A percentile compares a stretch with the other conserved stretches of the same genome.
Evolutionary conservation across 2,888 invertebrate genomes (phyloP).

Genomic region (Biston betularia): DNA sequence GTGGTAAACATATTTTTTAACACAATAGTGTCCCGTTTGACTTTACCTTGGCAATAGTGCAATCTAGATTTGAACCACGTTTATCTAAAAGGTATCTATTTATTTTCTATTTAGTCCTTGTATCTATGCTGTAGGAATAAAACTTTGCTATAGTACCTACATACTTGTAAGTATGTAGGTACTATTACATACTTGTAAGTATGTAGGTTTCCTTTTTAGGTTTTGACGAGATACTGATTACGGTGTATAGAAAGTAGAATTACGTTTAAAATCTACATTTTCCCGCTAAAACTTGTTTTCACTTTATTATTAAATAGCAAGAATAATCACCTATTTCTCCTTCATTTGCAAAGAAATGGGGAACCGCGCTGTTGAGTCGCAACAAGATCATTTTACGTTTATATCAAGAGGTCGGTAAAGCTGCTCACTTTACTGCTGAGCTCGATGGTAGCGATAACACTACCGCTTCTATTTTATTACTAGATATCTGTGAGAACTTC

Average conservation of each 20-base stretch:
- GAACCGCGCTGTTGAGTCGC: conserved; percentile 5
- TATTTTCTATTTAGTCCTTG: too few relatives aligned
- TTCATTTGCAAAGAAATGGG: conserved; percentile 33
- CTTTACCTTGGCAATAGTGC: too few relatives aligned
- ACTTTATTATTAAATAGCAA: conserved; percentile 15
- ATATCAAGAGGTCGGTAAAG: conserved; percentile 20
- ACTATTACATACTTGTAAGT: too few relatives aligned
- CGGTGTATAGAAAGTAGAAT: too few relatives aligned
- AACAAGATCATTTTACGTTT: conserved; percentile 30
- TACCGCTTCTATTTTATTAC: conserved; percentile 20
- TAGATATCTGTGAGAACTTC: conserved; percentile 20
- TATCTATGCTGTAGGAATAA: too few relatives aligned
- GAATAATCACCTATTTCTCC: conserved; percentile 1
- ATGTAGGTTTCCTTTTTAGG: too few relatives aligned
- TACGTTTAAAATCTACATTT: not conserved
- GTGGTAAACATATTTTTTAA: too few relatives aligned
- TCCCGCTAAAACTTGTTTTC: conserved; percentile 2
- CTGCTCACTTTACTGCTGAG: conserved; percentile 24
- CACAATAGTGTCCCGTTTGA: too few relatives aligned
- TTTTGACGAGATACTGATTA: too few relatives aligned
- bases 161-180: not conserved
- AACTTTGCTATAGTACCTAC: too few relatives aligned
- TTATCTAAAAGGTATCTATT: too few relatives aligned
- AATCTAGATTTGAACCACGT: too few relatives aligned
- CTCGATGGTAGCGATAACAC: conserved; percentile 26